A percentile compares a stretch with the other conserved stretches of the same genome.
Conservation (phyloP, 2,113 vertebrate species). For the Daphoenositta chrysoptera region DNA sequence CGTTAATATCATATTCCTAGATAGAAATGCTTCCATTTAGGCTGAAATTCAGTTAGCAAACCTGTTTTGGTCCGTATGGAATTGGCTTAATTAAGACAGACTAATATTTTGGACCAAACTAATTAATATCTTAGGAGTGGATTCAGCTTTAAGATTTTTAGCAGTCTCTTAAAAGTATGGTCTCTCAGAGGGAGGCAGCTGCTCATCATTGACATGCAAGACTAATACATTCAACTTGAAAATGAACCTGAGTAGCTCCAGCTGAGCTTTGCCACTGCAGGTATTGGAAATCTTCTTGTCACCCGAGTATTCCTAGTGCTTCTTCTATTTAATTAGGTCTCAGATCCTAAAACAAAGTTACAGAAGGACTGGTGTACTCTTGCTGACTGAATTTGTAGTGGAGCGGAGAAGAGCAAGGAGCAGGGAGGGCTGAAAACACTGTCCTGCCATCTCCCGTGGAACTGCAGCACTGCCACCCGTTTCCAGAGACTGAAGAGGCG, state of each 20-base stretch:
- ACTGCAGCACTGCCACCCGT: neutral
- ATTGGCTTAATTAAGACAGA: constrained; percentile 24
- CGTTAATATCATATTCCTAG: neutral
- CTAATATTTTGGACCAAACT: constrained; percentile 1
- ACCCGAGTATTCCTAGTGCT: neutral
- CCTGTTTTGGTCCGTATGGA: neutral
- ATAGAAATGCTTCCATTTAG: neutral
- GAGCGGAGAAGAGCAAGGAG: neutral
- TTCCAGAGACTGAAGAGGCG: neutral
- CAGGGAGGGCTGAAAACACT: neutral
- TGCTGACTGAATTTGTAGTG: neutral
- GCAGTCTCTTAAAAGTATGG: neutral
- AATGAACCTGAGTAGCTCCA: neutral
- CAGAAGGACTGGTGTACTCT: neutral
- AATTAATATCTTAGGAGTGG: constrained; percentile 19
- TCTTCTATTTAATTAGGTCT: neutral
- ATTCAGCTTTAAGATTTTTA: neutral
- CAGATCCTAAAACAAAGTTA: neutral
- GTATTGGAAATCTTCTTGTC: neutral
- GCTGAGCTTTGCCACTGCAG: neutral
- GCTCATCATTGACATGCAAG: neutral
- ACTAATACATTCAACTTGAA: neutral
- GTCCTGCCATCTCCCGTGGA: neutral
- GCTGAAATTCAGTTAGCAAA: neutral
- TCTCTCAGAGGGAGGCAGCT: neutral